A percentile compares a stretch with the other conserved stretches of the same genome.
Conservation (phyloP, 2,797 vertebrate species). For the Sebastes kiyomatsui region DNA sequence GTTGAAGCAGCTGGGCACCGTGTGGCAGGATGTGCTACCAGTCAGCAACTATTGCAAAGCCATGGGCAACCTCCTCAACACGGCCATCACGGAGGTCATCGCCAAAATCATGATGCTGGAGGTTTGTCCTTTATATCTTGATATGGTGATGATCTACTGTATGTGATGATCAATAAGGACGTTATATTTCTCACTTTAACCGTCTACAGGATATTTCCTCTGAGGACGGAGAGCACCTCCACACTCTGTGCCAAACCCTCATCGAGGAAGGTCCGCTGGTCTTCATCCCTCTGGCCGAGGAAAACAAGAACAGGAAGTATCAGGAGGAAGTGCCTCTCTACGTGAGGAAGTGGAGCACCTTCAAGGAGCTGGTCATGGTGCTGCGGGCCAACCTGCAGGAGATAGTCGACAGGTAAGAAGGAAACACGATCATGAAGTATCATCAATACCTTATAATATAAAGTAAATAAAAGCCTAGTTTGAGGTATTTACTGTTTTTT, state of each 20-base stretch:
- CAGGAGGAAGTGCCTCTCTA: constrained; percentile 93
- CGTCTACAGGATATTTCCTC: constrained; percentile 93
- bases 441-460: not conserved
- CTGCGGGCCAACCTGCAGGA: constrained; percentile 93
- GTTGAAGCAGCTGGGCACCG: constrained; percentile 90
- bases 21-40: constrained; percentile 97
- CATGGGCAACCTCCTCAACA: constrained; percentile 93
- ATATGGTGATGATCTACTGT: not conserved
- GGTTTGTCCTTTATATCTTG: constrained; percentile 75
- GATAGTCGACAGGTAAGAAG: constrained; percentile 92
- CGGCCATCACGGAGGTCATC: constrained; percentile 88
- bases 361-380: constrained; percentile 92
- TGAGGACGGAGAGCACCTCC: constrained; percentile 91
- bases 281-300: constrained; percentile 90
- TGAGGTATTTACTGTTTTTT: not conserved
- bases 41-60: constrained; percentile 95
- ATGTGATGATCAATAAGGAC: not conserved
- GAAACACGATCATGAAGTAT: not conserved
- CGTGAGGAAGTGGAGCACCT: constrained; percentile 91
- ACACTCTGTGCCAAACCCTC: constrained; percentile 89
- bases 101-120: constrained; percentile 90
- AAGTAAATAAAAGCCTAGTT: not conserved
- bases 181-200: not conserved
- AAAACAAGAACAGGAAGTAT: constrained; percentile 89
- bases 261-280: constrained; percentile 92